Evolutionary conservation across 2,797 vertebrate species (phyloP).

Genomic region (Bovichtus variegatus): DNA sequence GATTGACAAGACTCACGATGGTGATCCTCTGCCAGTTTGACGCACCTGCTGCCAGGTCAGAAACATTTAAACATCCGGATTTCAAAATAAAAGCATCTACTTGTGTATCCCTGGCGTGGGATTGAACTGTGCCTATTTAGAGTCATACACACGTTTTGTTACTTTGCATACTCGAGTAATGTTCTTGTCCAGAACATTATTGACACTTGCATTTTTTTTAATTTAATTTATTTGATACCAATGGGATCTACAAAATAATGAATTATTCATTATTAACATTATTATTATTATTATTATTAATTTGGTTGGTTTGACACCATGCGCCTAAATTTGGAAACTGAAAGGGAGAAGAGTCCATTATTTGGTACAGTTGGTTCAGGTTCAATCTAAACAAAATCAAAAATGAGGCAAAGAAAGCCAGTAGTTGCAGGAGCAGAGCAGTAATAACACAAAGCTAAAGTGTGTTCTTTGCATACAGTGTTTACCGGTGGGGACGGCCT

Average conservation of each 20-base stretch:
- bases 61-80: background rate
- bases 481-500: background rate
- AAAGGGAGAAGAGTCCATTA: rapidly evolving
- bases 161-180: background rate
- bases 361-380: constrained; percentile 19
- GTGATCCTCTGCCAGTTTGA: constrained; percentile 2
- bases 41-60: constrained; percentile 40
- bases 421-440: background rate
- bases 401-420: background rate
- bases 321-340: background rate
- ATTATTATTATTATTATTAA: no score
- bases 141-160: background rate
- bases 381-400: constrained; percentile 42
- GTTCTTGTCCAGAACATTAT: no score
- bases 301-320: background rate
- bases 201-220: background rate
- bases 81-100: constrained; percentile 54
- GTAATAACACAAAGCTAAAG: background rate
- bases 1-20: rapidly evolving
- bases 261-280: no score
- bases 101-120: no score
- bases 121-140: background rate
- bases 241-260: background rate
- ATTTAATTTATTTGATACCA: background rate
- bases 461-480: constrained; percentile 37